Percentiles rank a stretch among this genome's conserved stretches.
Conservation (phyloP, 2,113 vertebrate genomes). For the Proteles cristata region DNA sequence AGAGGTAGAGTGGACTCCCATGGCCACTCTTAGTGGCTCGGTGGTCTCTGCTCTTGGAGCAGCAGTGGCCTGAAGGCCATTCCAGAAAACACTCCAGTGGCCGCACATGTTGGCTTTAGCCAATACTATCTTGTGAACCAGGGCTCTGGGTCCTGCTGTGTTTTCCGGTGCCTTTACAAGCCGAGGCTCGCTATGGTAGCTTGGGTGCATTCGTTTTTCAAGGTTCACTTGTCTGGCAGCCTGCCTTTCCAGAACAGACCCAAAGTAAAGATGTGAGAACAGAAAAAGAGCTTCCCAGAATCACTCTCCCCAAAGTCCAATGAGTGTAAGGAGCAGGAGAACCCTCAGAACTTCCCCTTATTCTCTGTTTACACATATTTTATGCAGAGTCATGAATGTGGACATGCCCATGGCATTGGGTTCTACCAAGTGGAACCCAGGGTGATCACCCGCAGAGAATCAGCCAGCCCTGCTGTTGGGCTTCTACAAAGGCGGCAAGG, state of each 20-base stretch:
- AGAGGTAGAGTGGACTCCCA: not conserved
- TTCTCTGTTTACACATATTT: not conserved
- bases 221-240: not conserved
- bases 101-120: not conserved
- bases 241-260: not conserved
- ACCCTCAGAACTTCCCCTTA: not conserved
- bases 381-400: not conserved
- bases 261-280: not conserved
- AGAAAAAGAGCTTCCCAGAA: not conserved
- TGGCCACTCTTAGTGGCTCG: not conserved
- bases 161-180: not conserved
- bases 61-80: not conserved
- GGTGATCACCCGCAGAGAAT: not conserved
- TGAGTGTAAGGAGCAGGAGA: not conserved
- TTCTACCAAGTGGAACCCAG: not conserved
- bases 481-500: not conserved
- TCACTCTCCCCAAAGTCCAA: not conserved
- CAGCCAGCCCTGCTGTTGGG: not conserved
- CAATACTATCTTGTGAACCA: not conserved
- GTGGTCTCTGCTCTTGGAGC: not conserved
- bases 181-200: not conserved
- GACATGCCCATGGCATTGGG: rapidly evolving
- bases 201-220: not conserved
- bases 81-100: not conserved
- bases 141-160: not conserved